A percentile compares a stretch with the other conserved stretches of the same genome.
These are phyloP conservation scores for Andinoacara biseriatus DNA, from an alignment of 2,113 vertebrate species.

Conservation along the genomic window DNA sequence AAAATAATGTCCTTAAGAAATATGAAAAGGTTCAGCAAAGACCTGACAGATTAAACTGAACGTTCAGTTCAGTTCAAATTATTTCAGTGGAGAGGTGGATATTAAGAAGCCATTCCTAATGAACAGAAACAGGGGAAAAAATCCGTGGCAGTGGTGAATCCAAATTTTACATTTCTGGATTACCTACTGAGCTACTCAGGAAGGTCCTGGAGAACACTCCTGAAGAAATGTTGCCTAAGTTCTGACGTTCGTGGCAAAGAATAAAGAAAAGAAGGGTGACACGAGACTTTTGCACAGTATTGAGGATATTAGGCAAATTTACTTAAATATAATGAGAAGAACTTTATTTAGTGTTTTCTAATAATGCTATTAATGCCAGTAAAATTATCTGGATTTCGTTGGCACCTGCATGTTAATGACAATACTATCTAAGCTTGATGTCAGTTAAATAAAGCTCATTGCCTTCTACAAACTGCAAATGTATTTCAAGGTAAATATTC, in stretches of 20 bases:
- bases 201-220: background rate
- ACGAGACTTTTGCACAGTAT: background rate
- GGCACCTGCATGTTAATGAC: background rate
- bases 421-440: background rate
- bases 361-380: no score
- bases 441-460: background rate
- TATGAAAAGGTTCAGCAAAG: background rate
- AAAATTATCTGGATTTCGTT: no score
- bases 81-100: background rate
- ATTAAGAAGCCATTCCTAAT: background rate
- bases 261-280: background rate
- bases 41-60: background rate
- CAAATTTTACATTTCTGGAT: background rate
- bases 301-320: no score
- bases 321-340: no score
- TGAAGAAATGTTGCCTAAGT: no score
- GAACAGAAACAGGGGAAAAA: background rate
- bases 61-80: background rate
- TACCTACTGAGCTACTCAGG: no score
- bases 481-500: background rate
- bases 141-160: background rate
- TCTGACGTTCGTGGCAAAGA: no score
- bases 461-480: slow-evolving; percentile 29
- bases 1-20: background rate
- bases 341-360: no score